Evolutionary conservation across 2,113 vertebrate species (phyloP), one percentile per base, ranked within the genome.

Genomic region (Cnemophilus loriae): DNA sequence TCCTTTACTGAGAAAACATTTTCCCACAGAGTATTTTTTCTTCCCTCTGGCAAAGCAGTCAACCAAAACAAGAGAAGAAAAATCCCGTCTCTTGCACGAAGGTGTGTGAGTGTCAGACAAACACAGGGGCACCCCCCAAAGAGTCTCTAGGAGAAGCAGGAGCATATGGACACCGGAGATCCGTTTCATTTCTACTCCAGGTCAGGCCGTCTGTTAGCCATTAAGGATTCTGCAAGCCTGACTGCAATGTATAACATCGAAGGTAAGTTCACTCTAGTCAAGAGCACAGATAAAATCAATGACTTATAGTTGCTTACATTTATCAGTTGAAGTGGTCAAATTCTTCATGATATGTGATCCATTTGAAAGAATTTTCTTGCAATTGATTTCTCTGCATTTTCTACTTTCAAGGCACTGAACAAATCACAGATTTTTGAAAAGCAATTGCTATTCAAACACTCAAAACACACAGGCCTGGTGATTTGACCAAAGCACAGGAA

Each of bases 41-140:
- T 94, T 90, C 65, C 87, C 69, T 90, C 84, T 87, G 80, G 91
- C 82, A 96, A 96, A 84, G 18, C 41, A 91, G 35, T 59, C 68
- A 90, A 70, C 49, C 46, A 73, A 65, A 91, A 59, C 14, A 56
- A 77, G 56, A 50, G 26, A 77, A 75, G 35, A 84, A 94, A 77
- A 85, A 69, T 61, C 37, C 50, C 49, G 59, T 53, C 13, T 19
- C 16, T 79, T 9, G 0, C 33, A 68, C 18, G 64, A 88, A 57
- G 17, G 9, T 64, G 24, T 61, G 50, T 35, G 33, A 52, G 13
- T 22, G 16, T 57, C 33, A 57, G 19, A 67, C 10, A 80, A 2
- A 14, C 39, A 41, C 17, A 52, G 44, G 11, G 16, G 3, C 23
- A 83, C 1, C 13, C 27, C 17, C 11, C 10, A 46, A 46, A 5